Conservation (phyloP, 2,113 vertebrate genomes). For the Tachuris rubrigastra region DNA sequence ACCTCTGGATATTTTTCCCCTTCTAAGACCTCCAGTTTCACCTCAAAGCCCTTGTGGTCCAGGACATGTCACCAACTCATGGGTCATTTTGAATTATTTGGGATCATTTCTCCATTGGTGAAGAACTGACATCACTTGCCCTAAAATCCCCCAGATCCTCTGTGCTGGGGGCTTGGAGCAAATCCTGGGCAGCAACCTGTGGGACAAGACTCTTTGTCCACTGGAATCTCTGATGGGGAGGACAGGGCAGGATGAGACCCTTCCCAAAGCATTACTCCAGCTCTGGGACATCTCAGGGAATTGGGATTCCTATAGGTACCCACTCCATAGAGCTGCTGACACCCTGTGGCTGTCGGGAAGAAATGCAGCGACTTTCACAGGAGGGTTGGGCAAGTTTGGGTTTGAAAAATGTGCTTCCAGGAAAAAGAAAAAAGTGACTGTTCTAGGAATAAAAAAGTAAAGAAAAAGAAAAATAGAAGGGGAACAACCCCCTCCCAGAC, state of each 20-base stretch:
- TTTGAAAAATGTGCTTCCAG: not conserved
- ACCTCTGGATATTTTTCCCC: fast-evolving
- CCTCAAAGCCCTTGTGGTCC: not conserved
- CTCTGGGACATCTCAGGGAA: not conserved
- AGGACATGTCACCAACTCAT: not conserved
- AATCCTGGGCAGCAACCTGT: not conserved
- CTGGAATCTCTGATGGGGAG: not conserved
- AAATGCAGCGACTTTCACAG: not conserved
- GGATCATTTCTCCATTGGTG: fast-evolving
- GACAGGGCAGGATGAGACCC: not conserved
- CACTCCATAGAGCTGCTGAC: slow-evolving; percentile 61
- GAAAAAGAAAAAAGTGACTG: not conserved
- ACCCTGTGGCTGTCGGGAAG: slow-evolving; percentile 45
- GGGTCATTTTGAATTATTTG: not conserved
- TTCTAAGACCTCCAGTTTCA: not conserved
- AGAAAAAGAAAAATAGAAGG: fast-evolving
- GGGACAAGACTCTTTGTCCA: not conserved
- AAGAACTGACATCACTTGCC: fast-evolving
- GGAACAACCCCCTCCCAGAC: not conserved
- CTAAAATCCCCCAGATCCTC: not conserved
- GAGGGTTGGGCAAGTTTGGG: not conserved
- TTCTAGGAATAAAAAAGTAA: not conserved
- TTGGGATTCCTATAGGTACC: not conserved
- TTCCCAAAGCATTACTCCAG: not conserved
- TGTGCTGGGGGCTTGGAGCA: not conserved